These are phyloP conservation scores for Dasyornis broadbenti DNA, from an alignment of 2,113 vertebrate species.

Conservation along the genomic window DNA sequence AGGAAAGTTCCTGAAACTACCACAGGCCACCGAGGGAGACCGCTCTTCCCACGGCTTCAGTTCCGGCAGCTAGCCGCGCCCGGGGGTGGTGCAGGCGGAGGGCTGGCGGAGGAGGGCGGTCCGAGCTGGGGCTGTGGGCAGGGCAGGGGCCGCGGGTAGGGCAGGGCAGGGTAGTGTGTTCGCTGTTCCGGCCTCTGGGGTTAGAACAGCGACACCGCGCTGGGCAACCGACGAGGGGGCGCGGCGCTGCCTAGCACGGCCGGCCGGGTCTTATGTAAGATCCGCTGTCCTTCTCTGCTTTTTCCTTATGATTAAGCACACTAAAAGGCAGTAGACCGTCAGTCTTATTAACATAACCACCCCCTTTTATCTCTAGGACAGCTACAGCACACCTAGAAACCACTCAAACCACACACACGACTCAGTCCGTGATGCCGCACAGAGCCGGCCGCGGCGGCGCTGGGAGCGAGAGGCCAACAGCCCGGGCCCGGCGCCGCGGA, in stretches of 20 bases:
- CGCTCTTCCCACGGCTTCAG: accelerated
- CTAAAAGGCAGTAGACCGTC: background rate
- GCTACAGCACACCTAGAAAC: background rate
- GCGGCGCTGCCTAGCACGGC: background rate
- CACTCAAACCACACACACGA: background rate
- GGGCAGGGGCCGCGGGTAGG: too few relatives aligned
- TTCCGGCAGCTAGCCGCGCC: accelerated
- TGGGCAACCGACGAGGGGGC: accelerated
- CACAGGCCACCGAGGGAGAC: accelerated
- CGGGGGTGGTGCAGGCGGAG: accelerated
- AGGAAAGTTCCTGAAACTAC: background rate
- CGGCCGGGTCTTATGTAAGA: background rate
- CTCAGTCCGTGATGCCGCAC: too few relatives aligned
- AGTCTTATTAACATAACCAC: background rate
- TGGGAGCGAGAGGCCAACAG: background rate
- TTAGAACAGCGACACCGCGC: background rate
- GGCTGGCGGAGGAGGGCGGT: background rate
- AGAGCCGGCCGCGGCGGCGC: background rate
- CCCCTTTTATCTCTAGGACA: background rate
- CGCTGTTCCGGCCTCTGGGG: too few relatives aligned
- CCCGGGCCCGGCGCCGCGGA: background rate
- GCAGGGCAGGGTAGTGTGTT: too few relatives aligned
- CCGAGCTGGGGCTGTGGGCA: background rate
- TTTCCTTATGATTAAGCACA: background rate
- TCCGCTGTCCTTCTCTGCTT: background rate